A percentile compares a stretch with the other conserved stretches of the same genome.
Conservation (phyloP, 2,888 invertebrate genomes). For the Drosophila austrosaltans region DNA sequence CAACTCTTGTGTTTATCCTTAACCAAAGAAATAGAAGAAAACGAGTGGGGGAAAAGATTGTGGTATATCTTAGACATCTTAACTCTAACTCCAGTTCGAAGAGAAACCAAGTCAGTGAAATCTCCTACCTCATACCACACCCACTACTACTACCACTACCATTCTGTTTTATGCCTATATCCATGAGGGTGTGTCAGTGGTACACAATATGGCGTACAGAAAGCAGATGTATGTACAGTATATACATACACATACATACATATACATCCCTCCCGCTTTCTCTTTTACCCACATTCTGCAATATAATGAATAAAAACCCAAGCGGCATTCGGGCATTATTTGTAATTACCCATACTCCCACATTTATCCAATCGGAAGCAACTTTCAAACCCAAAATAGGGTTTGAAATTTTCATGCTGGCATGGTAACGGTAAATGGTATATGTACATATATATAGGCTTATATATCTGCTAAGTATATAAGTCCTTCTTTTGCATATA, state of each 20-base stretch:
- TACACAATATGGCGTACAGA: slow-evolving; percentile 33
- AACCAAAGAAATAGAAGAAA: background rate
- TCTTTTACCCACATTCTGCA: background rate
- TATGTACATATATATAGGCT: slow-evolving; percentile 5
- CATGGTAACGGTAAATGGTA: slow-evolving; percentile 57
- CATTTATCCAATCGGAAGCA: slow-evolving; percentile 80
- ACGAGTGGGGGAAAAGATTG: background rate
- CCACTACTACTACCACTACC: slow-evolving; percentile 15
- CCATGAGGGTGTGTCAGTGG: slow-evolving; percentile 73
- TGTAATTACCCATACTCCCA: slow-evolving; percentile 80
- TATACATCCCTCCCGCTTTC: slow-evolving; percentile 30
- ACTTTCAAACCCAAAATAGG: slow-evolving; percentile 80
- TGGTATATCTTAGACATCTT: slow-evolving; percentile 33
- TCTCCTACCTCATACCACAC: slow-evolving; percentile 12
- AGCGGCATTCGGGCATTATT: slow-evolving; percentile 59
- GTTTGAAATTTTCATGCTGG: slow-evolving; percentile 70
- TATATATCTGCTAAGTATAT: slow-evolving; percentile 28
- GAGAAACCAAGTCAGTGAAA: slow-evolving; percentile 67
- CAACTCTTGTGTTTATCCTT: slow-evolving; percentile 22
- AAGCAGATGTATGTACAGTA: slow-evolving; percentile 58
- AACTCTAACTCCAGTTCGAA: slow-evolving; percentile 20
- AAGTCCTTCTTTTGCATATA: slow-evolving; percentile 37
- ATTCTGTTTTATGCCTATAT: background rate
- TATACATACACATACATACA: slow-evolving; percentile 30
- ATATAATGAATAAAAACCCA: slow-evolving; percentile 28